Evolutionary conservation across 2,888 invertebrate genomes (phyloP).

Genomic region (Drosophila picticornis): DNA sequence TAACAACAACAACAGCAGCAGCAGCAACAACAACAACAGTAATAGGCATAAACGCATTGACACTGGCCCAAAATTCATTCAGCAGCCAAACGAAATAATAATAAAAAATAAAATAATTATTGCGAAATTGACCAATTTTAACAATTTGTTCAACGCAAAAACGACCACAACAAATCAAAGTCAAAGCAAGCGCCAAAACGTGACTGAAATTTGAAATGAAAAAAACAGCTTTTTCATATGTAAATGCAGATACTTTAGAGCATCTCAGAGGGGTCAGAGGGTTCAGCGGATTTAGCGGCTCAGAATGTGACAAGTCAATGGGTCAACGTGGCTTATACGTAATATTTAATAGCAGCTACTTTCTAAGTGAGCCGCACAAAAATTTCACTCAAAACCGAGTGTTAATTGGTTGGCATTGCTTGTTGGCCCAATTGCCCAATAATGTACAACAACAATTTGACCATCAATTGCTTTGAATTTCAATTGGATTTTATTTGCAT

Average conservation of each 20-base stretch:
- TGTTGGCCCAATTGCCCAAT: constrained; percentile 47
- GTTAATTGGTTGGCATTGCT: constrained; percentile 48
- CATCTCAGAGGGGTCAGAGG: constrained; percentile 3
- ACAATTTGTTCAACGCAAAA: constrained; percentile 50
- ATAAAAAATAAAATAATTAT: constrained; percentile 62
- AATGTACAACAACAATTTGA: constrained; percentile 22
- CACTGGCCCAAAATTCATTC: constrained; percentile 76
- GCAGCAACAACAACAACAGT: neutral
- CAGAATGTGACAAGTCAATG: constrained; percentile 58
- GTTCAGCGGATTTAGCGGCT: constrained; percentile 14
- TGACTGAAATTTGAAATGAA: constrained; percentile 61
- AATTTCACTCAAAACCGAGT: neutral
- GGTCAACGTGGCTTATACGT: constrained; percentile 60
- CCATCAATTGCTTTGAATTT: constrained; percentile 74
- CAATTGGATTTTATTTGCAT: constrained; percentile 57
- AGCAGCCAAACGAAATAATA: constrained; percentile 52
- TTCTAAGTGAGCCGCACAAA: constrained; percentile 23
- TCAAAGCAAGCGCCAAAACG: constrained; percentile 57
- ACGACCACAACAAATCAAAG: constrained; percentile 23
- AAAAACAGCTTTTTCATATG: constrained; percentile 21
- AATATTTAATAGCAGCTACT: constrained; percentile 39
- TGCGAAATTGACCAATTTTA: constrained; percentile 73
- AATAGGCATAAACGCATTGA: constrained; percentile 50
- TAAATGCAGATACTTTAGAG: constrained; percentile 17
- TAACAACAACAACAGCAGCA: constrained; percentile 5